A percentile compares a stretch with the other conserved stretches of the same genome.
Evolutionary conservation across 1,140 invertebrate genomes (phyloP).

Genomic region (Magallana gigas): DNA sequence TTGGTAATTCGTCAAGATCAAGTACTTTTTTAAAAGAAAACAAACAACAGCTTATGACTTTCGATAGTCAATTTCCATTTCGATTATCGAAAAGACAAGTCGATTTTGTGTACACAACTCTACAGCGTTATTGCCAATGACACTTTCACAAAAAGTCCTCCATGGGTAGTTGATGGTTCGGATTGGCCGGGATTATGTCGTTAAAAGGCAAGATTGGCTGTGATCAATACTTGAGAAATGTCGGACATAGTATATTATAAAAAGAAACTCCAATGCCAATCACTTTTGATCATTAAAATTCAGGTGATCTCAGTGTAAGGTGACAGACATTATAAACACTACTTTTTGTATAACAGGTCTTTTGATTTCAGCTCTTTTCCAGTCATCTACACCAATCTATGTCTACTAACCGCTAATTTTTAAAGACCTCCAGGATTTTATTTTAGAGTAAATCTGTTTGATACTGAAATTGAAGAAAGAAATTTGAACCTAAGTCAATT

Average conservation of each 20-base stretch:
- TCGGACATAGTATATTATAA: slow-evolving; percentile 15
- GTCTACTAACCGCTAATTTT: not conserved
- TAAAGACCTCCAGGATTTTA: not conserved
- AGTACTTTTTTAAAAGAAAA: slow-evolving; percentile 21
- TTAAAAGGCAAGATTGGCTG: not conserved
- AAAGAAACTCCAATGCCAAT: not conserved
- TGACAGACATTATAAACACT: not conserved
- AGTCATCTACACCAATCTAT: not conserved
- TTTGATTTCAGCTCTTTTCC: not conserved
- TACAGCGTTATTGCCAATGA: not conserved
- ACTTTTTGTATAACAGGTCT: not conserved
- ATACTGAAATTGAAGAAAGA: not conserved
- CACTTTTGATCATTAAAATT: not conserved
- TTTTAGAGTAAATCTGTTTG: not conserved
- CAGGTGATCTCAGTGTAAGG: not conserved
- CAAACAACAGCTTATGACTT: slow-evolving; percentile 16
- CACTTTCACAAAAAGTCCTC: not conserved
- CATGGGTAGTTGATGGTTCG: not conserved
- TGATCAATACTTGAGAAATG: slow-evolving; percentile 14
- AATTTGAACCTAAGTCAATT: not conserved
- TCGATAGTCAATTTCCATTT: slow-evolving; percentile 34
- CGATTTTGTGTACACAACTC: slow-evolving; percentile 12
- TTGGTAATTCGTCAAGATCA: slow-evolving; percentile 4
- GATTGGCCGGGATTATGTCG: not conserved
- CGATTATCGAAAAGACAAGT: slow-evolving; percentile 34